Conservation (phyloP, 2,113 vertebrate species). For the Bos indicus region DNA sequence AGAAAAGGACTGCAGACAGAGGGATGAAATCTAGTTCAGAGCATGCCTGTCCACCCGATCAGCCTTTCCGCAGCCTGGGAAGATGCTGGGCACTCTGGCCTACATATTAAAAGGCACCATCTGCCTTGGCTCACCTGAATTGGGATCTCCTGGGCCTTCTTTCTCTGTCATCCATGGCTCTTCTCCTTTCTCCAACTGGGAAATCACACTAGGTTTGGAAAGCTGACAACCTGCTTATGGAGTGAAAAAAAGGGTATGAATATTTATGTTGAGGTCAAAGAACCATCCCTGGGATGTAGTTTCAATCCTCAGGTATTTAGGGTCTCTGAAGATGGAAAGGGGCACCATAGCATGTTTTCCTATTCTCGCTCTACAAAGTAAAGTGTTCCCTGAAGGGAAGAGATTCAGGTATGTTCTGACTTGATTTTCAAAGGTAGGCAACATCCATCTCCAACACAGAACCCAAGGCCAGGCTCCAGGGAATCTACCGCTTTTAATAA, state of each 20-base stretch:
- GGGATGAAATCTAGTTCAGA: background rate
- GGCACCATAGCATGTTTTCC: background rate
- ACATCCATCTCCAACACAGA: background rate
- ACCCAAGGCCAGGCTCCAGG: background rate
- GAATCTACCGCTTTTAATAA: background rate
- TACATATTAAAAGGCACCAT: background rate
- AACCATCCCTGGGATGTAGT: background rate
- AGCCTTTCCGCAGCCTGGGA: background rate
- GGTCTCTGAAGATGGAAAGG: background rate
- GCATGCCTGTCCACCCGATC: background rate
- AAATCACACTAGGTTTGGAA: slow-evolving; percentile 66
- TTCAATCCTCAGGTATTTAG: background rate
- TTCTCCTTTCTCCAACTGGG: slow-evolving; percentile 67
- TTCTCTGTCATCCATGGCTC: slow-evolving; percentile 56
- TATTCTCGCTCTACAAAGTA: background rate
- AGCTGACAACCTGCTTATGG: slow-evolving; percentile 51
- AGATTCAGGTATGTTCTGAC: background rate
- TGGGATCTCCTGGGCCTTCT: background rate
- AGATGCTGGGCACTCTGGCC: background rate
- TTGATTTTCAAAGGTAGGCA: background rate
- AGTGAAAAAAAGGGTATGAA: background rate
- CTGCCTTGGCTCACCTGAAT: slow-evolving; percentile 46
- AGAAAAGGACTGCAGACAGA: background rate
- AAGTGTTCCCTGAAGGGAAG: background rate
- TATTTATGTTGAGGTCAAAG: background rate